Percentiles rank a stretch among this genome's conserved stretches.
Conservation (phyloP, 2,113 vertebrate species). For the Lanius ludovicianus region DNA sequence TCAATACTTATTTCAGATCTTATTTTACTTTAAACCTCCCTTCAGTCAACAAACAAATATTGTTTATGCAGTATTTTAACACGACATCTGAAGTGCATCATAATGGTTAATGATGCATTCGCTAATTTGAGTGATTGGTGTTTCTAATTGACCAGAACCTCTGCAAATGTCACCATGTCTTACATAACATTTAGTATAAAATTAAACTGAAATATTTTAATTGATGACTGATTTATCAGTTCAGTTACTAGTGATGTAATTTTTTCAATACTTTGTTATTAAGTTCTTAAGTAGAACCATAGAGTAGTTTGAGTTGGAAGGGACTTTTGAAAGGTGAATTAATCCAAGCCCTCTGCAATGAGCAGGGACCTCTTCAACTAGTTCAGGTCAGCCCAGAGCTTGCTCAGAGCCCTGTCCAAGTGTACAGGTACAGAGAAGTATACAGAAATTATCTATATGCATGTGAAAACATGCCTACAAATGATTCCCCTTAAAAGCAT, state of each 20-base stretch:
- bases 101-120: accelerated
- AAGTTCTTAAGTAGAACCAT: neutral
- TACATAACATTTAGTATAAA: neutral
- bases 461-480: neutral
- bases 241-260: neutral
- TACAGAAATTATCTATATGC: neutral
- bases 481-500: neutral
- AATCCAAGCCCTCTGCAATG: neutral
- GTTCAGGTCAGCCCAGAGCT: neutral
- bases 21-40: neutral
- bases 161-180: neutral
- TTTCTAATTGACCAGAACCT: neutral
- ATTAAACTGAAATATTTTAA: neutral
- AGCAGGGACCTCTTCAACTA: neutral
- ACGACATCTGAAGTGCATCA: accelerated
- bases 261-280: neutral
- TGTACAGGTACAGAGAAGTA: neutral
- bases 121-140: neutral
- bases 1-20: accelerated
- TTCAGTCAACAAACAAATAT: neutral
- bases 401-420: neutral
- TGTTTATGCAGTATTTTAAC: neutral
- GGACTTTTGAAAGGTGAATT: neutral
- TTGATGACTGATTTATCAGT: neutral
- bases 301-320: neutral